These are phyloP conservation scores for Zoroaster sp. DNA, from an alignment of 53 echinoderm and acorn worm genomes.

Conservation along the genomic window DNA sequence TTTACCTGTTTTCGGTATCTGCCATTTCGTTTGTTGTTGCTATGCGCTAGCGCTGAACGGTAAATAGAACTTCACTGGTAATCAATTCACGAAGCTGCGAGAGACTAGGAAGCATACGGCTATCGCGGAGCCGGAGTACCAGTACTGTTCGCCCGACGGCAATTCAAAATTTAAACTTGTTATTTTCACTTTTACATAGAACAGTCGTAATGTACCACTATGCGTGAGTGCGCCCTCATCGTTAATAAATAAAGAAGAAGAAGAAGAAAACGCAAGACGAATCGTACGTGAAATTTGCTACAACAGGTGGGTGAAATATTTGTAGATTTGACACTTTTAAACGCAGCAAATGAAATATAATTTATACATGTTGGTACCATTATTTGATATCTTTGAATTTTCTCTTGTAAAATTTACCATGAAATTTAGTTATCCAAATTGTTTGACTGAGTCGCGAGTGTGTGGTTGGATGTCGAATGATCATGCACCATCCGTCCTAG, in stretches of 20 bases:
- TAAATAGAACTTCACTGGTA: conserved; percentile 43
- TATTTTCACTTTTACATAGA: neutral
- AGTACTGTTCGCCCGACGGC: neutral
- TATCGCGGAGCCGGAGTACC: neutral
- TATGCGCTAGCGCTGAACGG: conserved; percentile 45
- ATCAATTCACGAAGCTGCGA: neutral
- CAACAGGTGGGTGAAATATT: conserved; percentile 33
- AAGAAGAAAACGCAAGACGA: neutral
- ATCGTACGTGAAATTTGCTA: neutral
- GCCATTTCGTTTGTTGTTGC: conserved; percentile 75
- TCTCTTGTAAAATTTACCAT: too few relatives aligned
- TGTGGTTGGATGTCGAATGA: too few relatives aligned
- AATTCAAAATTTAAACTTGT: neutral
- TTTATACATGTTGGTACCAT: too few relatives aligned
- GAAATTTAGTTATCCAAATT: too few relatives aligned
- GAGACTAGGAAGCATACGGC: too few relatives aligned
- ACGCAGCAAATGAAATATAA: too few relatives aligned
- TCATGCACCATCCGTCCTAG: too few relatives aligned
- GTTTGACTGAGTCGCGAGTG: too few relatives aligned
- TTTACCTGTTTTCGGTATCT: conserved; percentile 54
- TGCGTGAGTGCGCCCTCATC: conserved; percentile 13
- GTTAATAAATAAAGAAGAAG: neutral
- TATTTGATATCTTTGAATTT: too few relatives aligned
- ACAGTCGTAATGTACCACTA: neutral
- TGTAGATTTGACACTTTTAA: too few relatives aligned